Base-by-base conservation (phyloP, 1,140 invertebrate species). In the Andricus grossulariae region DNA sequence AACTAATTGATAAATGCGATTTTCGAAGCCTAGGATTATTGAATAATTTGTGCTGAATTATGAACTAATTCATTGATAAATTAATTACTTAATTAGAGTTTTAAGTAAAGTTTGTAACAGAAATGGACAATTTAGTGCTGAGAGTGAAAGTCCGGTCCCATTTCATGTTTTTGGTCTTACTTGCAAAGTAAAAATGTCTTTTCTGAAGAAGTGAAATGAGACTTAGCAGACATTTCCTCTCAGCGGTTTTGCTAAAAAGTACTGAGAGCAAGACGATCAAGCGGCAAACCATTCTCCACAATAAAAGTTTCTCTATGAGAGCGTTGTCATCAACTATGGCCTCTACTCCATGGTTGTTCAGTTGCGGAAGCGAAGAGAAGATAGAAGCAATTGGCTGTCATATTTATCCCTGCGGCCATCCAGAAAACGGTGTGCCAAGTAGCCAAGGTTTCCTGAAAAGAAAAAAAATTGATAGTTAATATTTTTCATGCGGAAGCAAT, bases 391-490 rank as follows among this genome's bases (percentile, higher is more conserved):
- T 96, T 96, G 0, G 95, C 94, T 12, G 93, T 92, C 18, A 95
- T 92, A 87, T 97, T 97, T 50, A 98, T 94, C 6, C 92, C 95
- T 1, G 96, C 95, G 0, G 96, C 95, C 78, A 97, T 93, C 92
- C 96, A 97, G 90, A 98, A 98, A 39, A 98, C 96, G 74, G 94
- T 94, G 71, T 96, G 94, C 97, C 97, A 98, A 81, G 96, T 94
- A 60, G 94, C 94, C 13, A 96, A 86, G 0, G 96, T 97, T 93
- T 97, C 94, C 95, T 97, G 87, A 45, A 78, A 66, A 60, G 13
- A 74, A 55, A 78, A 60, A 71, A 32, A 76, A 82, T 72, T 51
- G 6, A 16, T 18, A 18, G 4, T 55, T 11, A 45, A 11, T 45
- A 45, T 45, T 45, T 45, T 10, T 45, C 2, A 45, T 11, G 8